Percentiles rank a stretch among this genome's conserved stretches.
Conservation (phyloP, 2,797 vertebrate genomes). For the Vespertilio murinus region DNA sequence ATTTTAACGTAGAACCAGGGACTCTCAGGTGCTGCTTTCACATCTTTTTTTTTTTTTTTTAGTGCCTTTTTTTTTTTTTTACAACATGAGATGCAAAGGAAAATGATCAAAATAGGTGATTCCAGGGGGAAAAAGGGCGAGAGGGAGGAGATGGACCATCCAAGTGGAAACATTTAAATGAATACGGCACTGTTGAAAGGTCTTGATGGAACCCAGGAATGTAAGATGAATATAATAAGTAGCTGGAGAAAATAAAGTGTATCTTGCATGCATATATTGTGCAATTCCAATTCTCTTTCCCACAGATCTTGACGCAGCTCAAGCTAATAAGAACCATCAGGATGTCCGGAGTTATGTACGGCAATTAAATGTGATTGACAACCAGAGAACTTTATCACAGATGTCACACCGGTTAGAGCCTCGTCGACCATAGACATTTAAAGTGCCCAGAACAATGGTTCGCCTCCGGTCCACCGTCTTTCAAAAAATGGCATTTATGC, state of each 20-base stretch:
- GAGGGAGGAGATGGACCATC: background rate
- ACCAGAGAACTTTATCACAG: slow-evolving; percentile 97
- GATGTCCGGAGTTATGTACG: slow-evolving; percentile 94
- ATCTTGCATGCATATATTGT: slow-evolving; percentile 59
- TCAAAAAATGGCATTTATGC: slow-evolving; percentile 80
- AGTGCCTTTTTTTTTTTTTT: background rate
- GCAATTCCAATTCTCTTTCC: slow-evolving; percentile 73
- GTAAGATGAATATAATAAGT: slow-evolving; percentile 60
- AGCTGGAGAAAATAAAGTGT: slow-evolving; percentile 39
- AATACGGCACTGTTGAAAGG: slow-evolving; percentile 5
- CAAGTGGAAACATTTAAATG: slow-evolving; percentile 26
- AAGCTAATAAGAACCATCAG: slow-evolving; percentile 94
- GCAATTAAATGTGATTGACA: slow-evolving; percentile 97
- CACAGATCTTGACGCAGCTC: slow-evolving; percentile 91
- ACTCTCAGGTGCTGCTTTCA: background rate
- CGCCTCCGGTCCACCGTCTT: slow-evolving; percentile 78
- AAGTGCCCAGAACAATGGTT: slow-evolving; percentile 73
- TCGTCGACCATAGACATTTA: slow-evolving; percentile 90
- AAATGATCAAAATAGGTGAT: slow-evolving; percentile 65
- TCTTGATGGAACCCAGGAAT: slow-evolving; percentile 49
- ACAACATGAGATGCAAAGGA: background rate
- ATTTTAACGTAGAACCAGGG: slow-evolving; percentile 28
- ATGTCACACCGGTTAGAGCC: slow-evolving; percentile 97
- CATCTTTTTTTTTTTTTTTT: slow-evolving; percentile 56
- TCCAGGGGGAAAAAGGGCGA: slow-evolving; percentile 15